phyloP scores from a whole-genome alignment of 1,140 invertebrate genomes.

The Pogonognathellus flavescens region DNA sequence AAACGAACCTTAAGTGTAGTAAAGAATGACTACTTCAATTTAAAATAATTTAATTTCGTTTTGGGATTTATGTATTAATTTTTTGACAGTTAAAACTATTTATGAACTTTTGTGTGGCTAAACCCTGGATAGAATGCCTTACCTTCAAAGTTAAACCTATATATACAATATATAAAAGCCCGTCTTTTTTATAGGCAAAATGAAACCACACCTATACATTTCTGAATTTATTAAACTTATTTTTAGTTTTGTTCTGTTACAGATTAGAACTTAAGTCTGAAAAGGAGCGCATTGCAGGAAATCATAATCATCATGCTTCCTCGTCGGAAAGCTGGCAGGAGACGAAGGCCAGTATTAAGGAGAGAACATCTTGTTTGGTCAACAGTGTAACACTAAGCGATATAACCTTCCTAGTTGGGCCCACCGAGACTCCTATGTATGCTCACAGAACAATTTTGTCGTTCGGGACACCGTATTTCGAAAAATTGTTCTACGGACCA shows the following conservation, averaged over 20 bases:
- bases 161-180: no score
- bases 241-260: neutral
- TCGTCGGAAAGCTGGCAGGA: constrained; percentile 64
- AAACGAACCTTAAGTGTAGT: no score
- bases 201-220: no score
- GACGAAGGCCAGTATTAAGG: constrained; percentile 63
- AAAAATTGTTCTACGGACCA: constrained; percentile 63
- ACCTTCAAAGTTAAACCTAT: no score
- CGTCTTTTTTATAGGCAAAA: no score
- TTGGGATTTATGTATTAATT: no score
- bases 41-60: no score
- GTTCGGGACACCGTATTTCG: constrained; percentile 60
- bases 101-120: no score
- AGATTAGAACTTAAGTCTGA: constrained; percentile 20
- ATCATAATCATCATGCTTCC: neutral
- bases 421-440: constrained; percentile 60
- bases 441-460: constrained; percentile 65
- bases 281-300: constrained; percentile 1
- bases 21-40: no score
- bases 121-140: no score
- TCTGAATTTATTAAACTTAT: no score
- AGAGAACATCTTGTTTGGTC: constrained; percentile 64
- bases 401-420: constrained; percentile 63
- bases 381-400: constrained; percentile 64
- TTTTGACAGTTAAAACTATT: no score